phyloP scores from a whole-genome alignment of 2,888 invertebrate species.

The Tridacna gigas region DNA sequence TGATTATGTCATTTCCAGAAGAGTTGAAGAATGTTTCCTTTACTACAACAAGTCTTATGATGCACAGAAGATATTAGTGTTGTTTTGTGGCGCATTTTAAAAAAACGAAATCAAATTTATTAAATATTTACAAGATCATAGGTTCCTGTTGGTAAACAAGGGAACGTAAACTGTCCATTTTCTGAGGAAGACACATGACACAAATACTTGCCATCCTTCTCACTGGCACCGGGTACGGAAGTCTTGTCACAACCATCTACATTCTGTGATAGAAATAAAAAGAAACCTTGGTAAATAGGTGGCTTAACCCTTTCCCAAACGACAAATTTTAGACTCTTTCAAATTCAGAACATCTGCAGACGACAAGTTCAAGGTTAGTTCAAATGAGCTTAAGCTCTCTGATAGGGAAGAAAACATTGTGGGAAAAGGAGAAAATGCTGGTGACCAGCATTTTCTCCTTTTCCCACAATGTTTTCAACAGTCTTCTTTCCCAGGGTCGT shows the following conservation, averaged over 20 bases:
- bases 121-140: constrained; percentile 88
- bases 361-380: no score
- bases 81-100: background rate
- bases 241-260: constrained; percentile 81
- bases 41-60: background rate
- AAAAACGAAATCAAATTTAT: background rate
- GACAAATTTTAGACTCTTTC: background rate
- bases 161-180: constrained; percentile 92
- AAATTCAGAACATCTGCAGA: background rate
- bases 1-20: background rate
- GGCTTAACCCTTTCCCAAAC: background rate
- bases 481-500: no score
- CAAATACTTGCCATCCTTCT: constrained; percentile 83
- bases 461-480: background rate
- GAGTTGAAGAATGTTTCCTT: background rate
- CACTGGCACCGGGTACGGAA: constrained; percentile 70
- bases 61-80: no score
- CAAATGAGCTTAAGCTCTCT: no score
- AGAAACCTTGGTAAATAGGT: no score
- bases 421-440: background rate
- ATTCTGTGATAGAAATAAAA: constrained; percentile 83
- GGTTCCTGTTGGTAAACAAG: constrained; percentile 92
- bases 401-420: no score
- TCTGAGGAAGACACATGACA: constrained; percentile 91
- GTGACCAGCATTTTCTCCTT: background rate